These are phyloP conservation scores for Coccyzus lansbergi DNA, from an alignment of 2,797 vertebrate genomes.

Conservation along the genomic window DNA sequence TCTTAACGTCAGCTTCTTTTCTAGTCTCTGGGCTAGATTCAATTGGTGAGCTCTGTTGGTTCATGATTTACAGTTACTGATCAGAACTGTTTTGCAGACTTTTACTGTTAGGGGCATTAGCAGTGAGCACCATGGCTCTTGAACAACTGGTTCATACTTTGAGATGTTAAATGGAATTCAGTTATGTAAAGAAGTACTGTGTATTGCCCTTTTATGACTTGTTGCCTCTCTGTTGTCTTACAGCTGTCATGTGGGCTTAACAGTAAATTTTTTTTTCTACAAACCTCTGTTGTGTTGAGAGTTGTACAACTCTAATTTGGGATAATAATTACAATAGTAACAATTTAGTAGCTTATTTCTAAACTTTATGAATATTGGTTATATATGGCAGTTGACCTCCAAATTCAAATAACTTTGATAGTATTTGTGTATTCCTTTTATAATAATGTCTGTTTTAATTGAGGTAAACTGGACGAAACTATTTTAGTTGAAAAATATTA, in stretches of 20 bases:
- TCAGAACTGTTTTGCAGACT: not conserved
- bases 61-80: not conserved
- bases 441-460: not conserved
- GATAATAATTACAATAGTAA: not conserved
- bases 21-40: not conserved
- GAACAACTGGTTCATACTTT: not conserved
- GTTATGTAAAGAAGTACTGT: not conserved
- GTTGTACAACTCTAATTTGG: not conserved
- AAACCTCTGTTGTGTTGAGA: not conserved
- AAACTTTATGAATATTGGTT: not conserved
- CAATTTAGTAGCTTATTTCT: not conserved
- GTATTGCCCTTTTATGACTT: not conserved
- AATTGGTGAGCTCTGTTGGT: not conserved
- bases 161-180: not conserved
- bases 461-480: not conserved
- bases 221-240: not conserved
- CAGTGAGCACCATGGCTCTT: not conserved
- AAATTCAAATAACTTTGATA: not conserved
- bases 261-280: not conserved
- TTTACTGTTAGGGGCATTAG: not conserved
- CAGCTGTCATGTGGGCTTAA: not conserved
- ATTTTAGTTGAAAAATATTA: not conserved
- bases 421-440: not conserved
- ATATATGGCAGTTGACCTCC: not conserved
- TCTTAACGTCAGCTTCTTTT: not conserved